Percentiles rank a stretch among this genome's conserved stretches.
Evolutionary conservation across 2,113 vertebrate genomes (phyloP).

Genomic region (Pterocles orientalis): DNA sequence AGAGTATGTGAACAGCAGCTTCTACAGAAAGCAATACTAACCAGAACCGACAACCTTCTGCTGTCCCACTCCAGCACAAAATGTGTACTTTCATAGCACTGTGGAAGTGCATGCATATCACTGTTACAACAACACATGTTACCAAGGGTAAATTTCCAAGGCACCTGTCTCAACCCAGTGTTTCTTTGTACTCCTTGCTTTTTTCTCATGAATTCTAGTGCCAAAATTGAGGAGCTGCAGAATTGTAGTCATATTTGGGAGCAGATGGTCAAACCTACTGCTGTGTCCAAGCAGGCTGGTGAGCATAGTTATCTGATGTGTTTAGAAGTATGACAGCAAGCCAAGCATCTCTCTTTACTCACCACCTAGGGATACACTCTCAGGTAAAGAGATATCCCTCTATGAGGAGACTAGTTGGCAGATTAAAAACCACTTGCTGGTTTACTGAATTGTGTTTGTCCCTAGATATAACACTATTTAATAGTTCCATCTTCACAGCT

Average conservation of each 20-base stretch:
- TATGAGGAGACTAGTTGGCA: conserved; percentile 18
- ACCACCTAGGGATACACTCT: conserved; percentile 58
- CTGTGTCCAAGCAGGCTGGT: conserved; percentile 76
- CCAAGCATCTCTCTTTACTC: conserved; percentile 68
- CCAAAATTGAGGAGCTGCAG: conserved; percentile 65
- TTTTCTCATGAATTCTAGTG: conserved; percentile 59
- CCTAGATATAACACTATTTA: not conserved
- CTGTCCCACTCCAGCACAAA: not conserved
- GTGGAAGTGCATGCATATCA: conserved; percentile 19
- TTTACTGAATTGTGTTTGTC: conserved; percentile 25
- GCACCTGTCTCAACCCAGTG: conserved; percentile 58
- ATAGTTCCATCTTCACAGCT: not conserved
- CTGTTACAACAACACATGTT: conserved; percentile 39
- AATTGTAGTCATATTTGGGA: conserved; percentile 69
- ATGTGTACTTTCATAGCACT: not conserved
- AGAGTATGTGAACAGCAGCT: not conserved
- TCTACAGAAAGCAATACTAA: conserved; percentile 24
- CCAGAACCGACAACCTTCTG: conserved; percentile 53
- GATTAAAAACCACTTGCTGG: conserved; percentile 44
- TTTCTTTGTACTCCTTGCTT: conserved; percentile 59
- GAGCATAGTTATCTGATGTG: conserved; percentile 72
- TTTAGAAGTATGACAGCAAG: conserved; percentile 63
- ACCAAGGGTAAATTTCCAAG: conserved; percentile 59
- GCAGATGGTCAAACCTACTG: conserved; percentile 77
- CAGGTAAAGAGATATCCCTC: conserved; percentile 55